These are phyloP conservation scores for Apaloderma vittatum DNA, from an alignment of 2,113 vertebrate species.

Conservation along the genomic window DNA sequence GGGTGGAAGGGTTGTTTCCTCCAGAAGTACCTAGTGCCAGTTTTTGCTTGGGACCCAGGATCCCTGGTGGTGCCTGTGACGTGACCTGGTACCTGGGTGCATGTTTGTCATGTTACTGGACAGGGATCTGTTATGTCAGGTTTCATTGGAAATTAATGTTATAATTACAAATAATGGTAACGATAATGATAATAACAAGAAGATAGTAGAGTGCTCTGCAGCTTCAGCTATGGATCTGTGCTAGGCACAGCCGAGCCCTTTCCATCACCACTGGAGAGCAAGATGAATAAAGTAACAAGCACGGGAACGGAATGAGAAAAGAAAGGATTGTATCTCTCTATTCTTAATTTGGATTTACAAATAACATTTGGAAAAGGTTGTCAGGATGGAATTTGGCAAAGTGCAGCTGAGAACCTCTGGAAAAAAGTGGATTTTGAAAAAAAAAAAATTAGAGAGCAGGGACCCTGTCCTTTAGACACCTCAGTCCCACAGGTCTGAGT, in stretches of 20 bases:
- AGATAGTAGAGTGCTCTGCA: not conserved
- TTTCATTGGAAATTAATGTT: not conserved
- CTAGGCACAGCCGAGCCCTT: not conserved
- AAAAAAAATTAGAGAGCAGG: not conserved
- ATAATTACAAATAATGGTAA: not conserved
- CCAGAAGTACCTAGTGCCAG: not conserved
- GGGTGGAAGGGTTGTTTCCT: not conserved
- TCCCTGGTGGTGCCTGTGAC: not conserved
- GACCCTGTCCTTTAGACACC: not conserved
- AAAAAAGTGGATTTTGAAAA: conserved; percentile 1
- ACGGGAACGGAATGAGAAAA: not conserved
- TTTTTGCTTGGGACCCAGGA: not conserved
- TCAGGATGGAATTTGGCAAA: not conserved
- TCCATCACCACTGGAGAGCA: not conserved
- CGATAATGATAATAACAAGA: not conserved
- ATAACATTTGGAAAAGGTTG: not conserved
- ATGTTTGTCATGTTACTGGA: not conserved
- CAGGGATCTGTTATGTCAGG: not conserved
- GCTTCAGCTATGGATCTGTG: not conserved
- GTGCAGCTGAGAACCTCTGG: not conserved
- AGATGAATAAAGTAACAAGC: not conserved
- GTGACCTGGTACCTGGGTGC: not conserved
- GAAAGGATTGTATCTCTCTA: not conserved
- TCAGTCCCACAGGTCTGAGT: not conserved
- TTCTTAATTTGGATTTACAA: not conserved